phyloP scores from a whole-genome alignment of 2,113 vertebrate species.

The Hirundichthys speculiger region DNA sequence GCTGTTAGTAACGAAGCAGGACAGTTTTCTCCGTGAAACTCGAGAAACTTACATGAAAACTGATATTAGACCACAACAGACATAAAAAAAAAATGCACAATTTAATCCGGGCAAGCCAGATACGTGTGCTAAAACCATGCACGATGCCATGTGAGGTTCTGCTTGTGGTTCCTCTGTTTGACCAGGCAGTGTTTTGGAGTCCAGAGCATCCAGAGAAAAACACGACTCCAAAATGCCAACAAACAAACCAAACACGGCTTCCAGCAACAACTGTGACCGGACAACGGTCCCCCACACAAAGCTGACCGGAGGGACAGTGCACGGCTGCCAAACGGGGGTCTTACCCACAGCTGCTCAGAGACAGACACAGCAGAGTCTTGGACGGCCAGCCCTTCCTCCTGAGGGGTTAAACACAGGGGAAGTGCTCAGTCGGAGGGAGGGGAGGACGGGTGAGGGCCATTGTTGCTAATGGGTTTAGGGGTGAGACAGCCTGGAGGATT shows the following conservation, averaged over 20 bases:
- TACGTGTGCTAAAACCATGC: background rate
- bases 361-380: conserved; percentile 77
- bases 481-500: conserved; percentile 47
- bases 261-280: conserved; percentile 23
- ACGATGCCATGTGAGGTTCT: background rate
- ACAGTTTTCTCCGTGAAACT: too few species aligned
- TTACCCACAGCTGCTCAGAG: conserved; percentile 93
- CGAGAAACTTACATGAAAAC: too few species aligned
- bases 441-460: background rate
- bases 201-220: background rate
- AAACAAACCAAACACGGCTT: conserved; percentile 25
- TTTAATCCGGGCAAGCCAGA: background rate
- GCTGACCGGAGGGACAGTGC: conserved; percentile 48
- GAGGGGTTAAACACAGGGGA: conserved; percentile 82
- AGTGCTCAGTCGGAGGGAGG: conserved; percentile 32
- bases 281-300: conserved; percentile 9
- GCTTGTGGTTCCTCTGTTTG: background rate
- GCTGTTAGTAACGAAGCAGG: too few species aligned
- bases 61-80: too few species aligned
- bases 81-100: too few species aligned
- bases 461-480: conserved; percentile 54
- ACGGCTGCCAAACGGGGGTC: conserved; percentile 58
- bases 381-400: conserved; percentile 86
- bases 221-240: conserved; percentile 19
- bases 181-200: background rate